Percentiles rank a stretch among this genome's conserved stretches.
Evolutionary conservation across 2,888 invertebrate genomes (phyloP).

Genomic region (Lasioglossum pauxillum): DNA sequence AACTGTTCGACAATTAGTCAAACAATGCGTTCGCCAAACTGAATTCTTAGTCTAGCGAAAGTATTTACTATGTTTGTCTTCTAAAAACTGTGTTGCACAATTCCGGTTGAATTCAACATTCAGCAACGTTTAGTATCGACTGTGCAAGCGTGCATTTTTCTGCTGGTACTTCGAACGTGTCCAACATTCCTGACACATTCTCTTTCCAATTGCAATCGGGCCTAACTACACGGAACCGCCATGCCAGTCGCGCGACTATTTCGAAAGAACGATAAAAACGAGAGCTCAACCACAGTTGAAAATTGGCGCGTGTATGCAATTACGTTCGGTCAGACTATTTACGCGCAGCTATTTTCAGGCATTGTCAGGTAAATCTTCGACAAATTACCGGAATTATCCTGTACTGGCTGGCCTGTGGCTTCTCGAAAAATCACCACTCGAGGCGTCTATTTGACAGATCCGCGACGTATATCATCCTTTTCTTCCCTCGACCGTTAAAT

Average conservation of each 20-base stretch:
- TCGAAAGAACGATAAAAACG: conserved; percentile 54
- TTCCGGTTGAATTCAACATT: background rate
- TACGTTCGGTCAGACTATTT: background rate
- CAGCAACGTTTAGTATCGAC: background rate
- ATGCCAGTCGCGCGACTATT: conserved; percentile 24
- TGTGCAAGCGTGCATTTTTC: background rate
- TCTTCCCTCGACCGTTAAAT: background rate
- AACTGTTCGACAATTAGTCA: background rate
- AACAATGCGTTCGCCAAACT: background rate
- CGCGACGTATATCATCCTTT: conserved; percentile 18
- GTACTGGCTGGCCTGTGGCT: background rate
- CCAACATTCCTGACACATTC: conserved; percentile 24
- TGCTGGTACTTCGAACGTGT: conserved; percentile 4
- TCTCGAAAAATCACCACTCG: background rate
- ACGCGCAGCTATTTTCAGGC: conserved; percentile 24
- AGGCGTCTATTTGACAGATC: conserved; percentile 11
- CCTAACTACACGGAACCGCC: conserved; percentile 32
- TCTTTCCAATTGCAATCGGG: conserved; percentile 45
- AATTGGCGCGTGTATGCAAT: background rate
- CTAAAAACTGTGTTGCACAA: background rate
- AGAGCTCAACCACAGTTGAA: conserved; percentile 9
- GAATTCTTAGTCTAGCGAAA: background rate
- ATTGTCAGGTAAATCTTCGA: conserved; percentile 39
- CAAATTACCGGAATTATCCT: conserved; percentile 23
- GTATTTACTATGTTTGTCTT: background rate